These are phyloP conservation scores for Stylophora pistillata DNA, from an alignment of 64 coral and sea anemone genomes.

Conservation along the genomic window DNA sequence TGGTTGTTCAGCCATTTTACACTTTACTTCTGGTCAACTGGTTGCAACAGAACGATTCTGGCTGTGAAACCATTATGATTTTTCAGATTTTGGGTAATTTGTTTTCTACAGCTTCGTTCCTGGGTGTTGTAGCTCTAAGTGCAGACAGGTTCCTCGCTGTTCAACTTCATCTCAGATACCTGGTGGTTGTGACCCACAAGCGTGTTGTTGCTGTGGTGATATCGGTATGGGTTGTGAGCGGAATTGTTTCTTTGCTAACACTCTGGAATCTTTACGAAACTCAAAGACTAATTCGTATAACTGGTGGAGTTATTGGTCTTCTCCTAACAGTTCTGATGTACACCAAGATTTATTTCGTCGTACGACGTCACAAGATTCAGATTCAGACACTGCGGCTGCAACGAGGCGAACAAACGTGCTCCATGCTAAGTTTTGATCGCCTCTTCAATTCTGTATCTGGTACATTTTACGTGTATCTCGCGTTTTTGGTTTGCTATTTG, in stretches of 20 bases:
- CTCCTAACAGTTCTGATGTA: not conserved
- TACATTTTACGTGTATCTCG: not conserved
- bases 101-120: not conserved
- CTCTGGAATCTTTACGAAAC: not conserved
- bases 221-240: not conserved
- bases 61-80: not conserved
- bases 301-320: not conserved
- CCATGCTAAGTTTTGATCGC: not conserved
- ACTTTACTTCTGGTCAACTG: not conserved
- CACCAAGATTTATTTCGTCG: not conserved
- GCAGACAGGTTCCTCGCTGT: not conserved
- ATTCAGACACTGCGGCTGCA: not conserved
- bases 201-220: constrained; percentile 10
- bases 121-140: not conserved
- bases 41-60: not conserved
- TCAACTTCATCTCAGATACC: constrained; percentile 12
- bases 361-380: not conserved
- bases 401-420: not conserved
- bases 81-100: not conserved
- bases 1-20: not conserved
- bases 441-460: not conserved
- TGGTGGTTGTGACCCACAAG: constrained; percentile 4
- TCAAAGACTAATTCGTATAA: not conserved
- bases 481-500: constrained; percentile 10
- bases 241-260: not conserved